Conservation (phyloP, 2,797 vertebrate genomes). For the Lutra lutra region DNA sequence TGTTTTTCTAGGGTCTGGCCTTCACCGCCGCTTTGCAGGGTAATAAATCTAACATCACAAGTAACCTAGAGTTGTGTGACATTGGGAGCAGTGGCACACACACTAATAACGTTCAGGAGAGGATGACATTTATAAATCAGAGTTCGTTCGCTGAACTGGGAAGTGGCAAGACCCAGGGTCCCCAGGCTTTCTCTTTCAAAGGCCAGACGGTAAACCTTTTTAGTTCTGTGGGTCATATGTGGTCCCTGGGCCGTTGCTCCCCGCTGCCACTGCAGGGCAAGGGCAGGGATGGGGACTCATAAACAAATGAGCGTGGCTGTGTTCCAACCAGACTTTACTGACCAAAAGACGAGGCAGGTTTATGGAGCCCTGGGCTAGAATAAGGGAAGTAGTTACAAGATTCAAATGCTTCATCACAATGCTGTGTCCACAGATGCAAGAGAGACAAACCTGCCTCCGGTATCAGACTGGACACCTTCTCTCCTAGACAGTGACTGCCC, state of each 20-base stretch:
- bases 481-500: background rate
- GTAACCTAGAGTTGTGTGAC: background rate
- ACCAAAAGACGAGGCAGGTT: background rate
- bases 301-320: background rate
- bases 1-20: background rate
- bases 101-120: background rate
- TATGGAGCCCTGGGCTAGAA: background rate
- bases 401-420: background rate
- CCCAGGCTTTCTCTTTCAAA: conserved; percentile 20
- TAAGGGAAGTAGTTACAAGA: background rate
- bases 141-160: background rate
- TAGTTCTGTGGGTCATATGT: background rate
- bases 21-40: background rate
- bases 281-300: background rate
- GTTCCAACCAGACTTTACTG: background rate
- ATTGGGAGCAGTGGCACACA: background rate
- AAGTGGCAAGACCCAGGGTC: background rate
- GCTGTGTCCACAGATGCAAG: background rate
- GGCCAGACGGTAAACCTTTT: background rate
- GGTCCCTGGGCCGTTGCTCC: background rate
- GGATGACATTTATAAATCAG: conserved; percentile 29
- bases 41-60: background rate
- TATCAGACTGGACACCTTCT: background rate
- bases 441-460: background rate
- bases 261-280: background rate